Conservation (phyloP, 2,888 invertebrate genomes). For the Synanthedon tipuliformis region DNA sequence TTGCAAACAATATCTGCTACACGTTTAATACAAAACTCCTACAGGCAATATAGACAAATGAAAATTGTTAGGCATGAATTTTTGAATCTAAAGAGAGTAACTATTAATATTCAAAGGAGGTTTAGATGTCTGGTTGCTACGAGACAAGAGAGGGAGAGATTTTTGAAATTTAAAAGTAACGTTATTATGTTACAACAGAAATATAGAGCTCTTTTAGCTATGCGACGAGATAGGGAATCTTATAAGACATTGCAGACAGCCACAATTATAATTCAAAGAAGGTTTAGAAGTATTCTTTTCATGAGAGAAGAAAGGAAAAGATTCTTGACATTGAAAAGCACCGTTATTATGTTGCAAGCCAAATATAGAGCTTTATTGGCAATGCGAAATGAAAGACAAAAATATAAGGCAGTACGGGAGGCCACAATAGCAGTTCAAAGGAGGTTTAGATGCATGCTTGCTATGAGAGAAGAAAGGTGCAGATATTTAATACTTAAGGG, state of each 20-base stretch:
- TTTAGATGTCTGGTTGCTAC: slow-evolving; percentile 38
- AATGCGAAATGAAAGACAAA: slow-evolving; percentile 26
- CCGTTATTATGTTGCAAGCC: slow-evolving; percentile 44
- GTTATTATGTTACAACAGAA: slow-evolving; percentile 37
- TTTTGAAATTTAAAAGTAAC: slow-evolving; percentile 27
- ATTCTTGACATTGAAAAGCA: slow-evolving; percentile 27
- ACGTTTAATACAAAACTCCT: slow-evolving; percentile 57
- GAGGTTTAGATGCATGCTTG: slow-evolving; percentile 46
- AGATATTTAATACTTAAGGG: slow-evolving; percentile 25
- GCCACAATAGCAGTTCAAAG: slow-evolving; percentile 49
- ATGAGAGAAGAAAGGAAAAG: slow-evolving; percentile 32
- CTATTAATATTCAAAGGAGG: slow-evolving; percentile 44
- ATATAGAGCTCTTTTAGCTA: slow-evolving; percentile 38
- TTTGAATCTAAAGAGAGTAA: slow-evolving; percentile 35
- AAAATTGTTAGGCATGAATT: slow-evolving; percentile 33
- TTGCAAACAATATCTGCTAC: slow-evolving; percentile 33
- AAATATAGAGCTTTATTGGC: slow-evolving; percentile 36
- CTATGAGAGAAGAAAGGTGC: slow-evolving; percentile 22
- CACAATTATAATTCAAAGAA: slow-evolving; percentile 25
- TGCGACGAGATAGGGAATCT: slow-evolving; percentile 28
- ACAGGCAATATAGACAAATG: slow-evolving; percentile 31
- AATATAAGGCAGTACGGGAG: slow-evolving; percentile 32
- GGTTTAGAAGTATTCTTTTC: slow-evolving; percentile 42
- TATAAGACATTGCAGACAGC: slow-evolving; percentile 27
- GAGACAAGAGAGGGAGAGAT: slow-evolving; percentile 37